Evolutionary conservation across 2,888 invertebrate genomes (phyloP).

Genomic region (Melipona beecheii): DNA sequence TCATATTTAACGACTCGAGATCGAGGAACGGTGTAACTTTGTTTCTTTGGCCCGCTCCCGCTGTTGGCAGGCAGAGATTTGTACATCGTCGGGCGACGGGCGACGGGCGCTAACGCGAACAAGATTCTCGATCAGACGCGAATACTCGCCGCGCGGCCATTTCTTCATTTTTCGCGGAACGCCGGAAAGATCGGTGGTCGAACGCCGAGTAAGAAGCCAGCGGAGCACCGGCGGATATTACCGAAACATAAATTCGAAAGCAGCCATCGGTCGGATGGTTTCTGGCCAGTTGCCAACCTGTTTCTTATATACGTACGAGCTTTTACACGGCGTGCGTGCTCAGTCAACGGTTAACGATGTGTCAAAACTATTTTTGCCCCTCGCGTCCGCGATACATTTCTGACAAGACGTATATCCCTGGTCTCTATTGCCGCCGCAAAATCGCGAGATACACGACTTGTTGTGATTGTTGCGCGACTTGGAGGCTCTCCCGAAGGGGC

Average conservation of each 20-base stretch:
- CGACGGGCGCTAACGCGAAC: background rate
- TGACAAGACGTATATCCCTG: constrained; percentile 37
- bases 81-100: background rate
- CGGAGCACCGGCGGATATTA: constrained; percentile 64
- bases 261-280: constrained; percentile 63
- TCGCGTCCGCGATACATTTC: constrained; percentile 61
- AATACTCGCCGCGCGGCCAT: no score
- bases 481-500: background rate
- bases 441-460: constrained; percentile 24
- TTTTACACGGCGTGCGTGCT: constrained; percentile 63
- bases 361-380: constrained; percentile 71
- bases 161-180: background rate
- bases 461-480: constrained; percentile 27
- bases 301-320: constrained; percentile 64
- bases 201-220: constrained; percentile 43
- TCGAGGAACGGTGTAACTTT: constrained; percentile 40
- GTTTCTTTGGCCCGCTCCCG: constrained; percentile 29
- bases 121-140: background rate
- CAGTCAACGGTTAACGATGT: constrained; percentile 72
- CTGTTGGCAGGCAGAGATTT: background rate
- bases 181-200: constrained; percentile 46
- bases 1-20: constrained; percentile 50
- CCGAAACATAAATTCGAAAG: constrained; percentile 66
- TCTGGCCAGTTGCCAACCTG: constrained; percentile 62
- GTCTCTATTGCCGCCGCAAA: constrained; percentile 8